These are phyloP conservation scores for Polypterus senegalus DNA, from an alignment of 2,113 vertebrate species.

Conservation along the genomic window DNA sequence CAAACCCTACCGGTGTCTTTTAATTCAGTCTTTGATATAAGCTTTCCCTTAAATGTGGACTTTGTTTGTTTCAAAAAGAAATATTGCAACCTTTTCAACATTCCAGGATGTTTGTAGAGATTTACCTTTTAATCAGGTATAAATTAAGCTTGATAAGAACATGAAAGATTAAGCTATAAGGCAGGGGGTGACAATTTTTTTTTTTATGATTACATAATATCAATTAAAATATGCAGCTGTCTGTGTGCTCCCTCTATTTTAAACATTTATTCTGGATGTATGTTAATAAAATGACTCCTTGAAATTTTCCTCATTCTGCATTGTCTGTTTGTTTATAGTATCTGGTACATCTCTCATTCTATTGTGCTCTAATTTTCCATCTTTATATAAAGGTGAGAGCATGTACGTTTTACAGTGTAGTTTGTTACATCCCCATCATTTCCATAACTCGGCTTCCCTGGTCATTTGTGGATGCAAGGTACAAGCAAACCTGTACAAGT, in stretches of 20 bases:
- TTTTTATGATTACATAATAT: slow-evolving; percentile 29
- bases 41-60: slow-evolving; percentile 37
- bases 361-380: too few relatives aligned
- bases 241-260: slow-evolving; percentile 43
- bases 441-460: too few relatives aligned
- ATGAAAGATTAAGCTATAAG: slow-evolving; percentile 10
- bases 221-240: slow-evolving; percentile 56
- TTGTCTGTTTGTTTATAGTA: slow-evolving; percentile 16
- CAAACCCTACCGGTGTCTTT: slow-evolving; percentile 8
- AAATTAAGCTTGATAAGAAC: background rate
- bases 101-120: background rate
- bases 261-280: slow-evolving; percentile 51
- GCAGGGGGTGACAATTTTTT: background rate
- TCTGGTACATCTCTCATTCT: too few relatives aligned
- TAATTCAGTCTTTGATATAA: slow-evolving; percentile 17
- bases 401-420: too few relatives aligned
- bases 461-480: too few relatives aligned
- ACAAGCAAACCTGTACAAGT: too few relatives aligned
- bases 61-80: slow-evolving; percentile 50
- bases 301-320: slow-evolving; percentile 57
- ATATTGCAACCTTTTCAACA: slow-evolving; percentile 1
- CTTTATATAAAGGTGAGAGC: too few relatives aligned
- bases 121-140: background rate
- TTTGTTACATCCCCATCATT: too few relatives aligned
- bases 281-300: slow-evolving; percentile 66